Evolutionary conservation across 2,797 vertebrate genomes (phyloP), one percentile per base, ranked within the genome.

Genomic region (Euthynnus affinis): DNA sequence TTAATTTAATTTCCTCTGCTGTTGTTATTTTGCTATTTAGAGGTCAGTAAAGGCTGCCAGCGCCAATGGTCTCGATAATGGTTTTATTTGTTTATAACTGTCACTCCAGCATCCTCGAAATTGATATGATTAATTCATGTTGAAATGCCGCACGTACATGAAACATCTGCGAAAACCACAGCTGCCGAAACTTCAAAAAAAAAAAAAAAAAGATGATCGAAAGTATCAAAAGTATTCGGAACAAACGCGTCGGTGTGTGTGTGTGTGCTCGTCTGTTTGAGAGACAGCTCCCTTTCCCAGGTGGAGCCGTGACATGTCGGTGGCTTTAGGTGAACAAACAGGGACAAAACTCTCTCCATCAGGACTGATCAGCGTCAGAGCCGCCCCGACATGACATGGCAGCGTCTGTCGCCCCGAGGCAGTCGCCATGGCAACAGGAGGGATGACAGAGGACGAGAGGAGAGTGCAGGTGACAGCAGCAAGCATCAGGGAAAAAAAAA

Each of bases 331-430:
- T 93, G 91, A 94, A 93, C 94, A 94, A 95, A 93, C 92, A 78
- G 86, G 78, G 86, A 93, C 92, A 94, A 95, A 94, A 89, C 92
- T 92, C 82, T 69, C 84, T 81, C 92, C 91, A 88, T 95, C 94
- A 94, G 81, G 77, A 84, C 78, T 44, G 78, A 94, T 95, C 91
- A 95, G 80, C 90, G 76, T 95, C 94, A 95, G 44, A 60, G 81
- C 52, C 8, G 6, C 57, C 62, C 62, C 18, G 9, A 70, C 83
- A 81, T 87, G 88, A 94, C 91, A 93, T 57, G 86, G 68, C 91
- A 80, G 87, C 75, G 91, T 90, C 85, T 94, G 90, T 94, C 80
- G 88, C 93, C 93, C 91, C 0, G 67, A 91, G 92, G 90, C 89
- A 57, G 77, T 76, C 66, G n/a, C 66, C 73, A 20, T 58, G 29